These are phyloP conservation scores for Acrobeloides nanus DNA, from an alignment of 2,888 invertebrate genomes.

Conservation along the genomic window DNA sequence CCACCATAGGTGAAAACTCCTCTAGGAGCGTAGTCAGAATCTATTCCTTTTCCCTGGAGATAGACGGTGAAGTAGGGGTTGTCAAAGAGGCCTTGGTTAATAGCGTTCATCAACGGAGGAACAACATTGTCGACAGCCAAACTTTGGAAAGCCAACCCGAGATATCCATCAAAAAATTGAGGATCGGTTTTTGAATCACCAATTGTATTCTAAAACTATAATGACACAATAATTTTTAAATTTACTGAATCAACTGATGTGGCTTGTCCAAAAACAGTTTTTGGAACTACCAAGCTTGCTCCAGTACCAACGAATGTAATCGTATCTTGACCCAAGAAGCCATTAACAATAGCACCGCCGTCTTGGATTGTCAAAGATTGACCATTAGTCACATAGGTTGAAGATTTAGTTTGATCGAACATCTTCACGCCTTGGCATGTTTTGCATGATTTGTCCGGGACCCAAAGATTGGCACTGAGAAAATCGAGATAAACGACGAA, in stretches of 20 bases:
- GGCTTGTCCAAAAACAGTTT: constrained; percentile 58
- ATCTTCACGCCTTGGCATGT: constrained; percentile 6
- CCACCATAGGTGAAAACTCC: no score
- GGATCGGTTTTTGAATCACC: no score
- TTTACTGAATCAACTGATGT: no score
- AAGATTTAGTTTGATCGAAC: constrained; percentile 4
- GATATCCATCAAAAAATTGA: constrained; percentile 35
- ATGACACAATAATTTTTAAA: constrained; percentile 59
- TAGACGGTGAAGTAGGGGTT: constrained; percentile 40
- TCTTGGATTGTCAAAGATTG: constrained; percentile 36
- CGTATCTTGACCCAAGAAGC: constrained; percentile 26
- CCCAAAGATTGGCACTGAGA: constrained; percentile 16
- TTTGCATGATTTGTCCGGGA: constrained; percentile 8
- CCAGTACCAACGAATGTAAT: constrained; percentile 30
- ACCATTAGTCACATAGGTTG: no score
- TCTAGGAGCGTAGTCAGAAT: no score
- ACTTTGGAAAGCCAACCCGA: constrained; percentile 27
- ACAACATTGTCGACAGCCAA: constrained; percentile 56
- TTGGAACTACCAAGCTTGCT: constrained; percentile 54
- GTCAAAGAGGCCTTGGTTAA: constrained; percentile 31
- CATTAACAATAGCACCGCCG: constrained; percentile 41
- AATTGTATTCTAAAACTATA: no score
- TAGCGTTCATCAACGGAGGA: constrained; percentile 37
- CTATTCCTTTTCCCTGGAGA: constrained; percentile 14
- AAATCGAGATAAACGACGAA: constrained; percentile 17